Evolutionary conservation across 2,797 vertebrate species (phyloP), one percentile per base, ranked within the genome.

Genomic region (Manis pentadactyla): DNA sequence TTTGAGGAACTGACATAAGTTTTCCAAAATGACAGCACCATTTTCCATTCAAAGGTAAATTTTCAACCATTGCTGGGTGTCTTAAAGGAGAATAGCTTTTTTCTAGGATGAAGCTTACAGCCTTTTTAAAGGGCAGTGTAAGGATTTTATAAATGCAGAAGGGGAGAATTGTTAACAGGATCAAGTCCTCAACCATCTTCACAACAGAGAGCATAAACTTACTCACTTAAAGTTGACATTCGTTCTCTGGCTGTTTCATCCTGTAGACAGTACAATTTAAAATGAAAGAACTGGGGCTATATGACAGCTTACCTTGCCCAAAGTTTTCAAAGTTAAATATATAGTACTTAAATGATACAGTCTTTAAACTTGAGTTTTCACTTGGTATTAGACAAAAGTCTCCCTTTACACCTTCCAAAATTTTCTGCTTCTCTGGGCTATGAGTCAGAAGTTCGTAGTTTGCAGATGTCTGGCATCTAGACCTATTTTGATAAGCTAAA

Each of bases 361-460:
- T 88, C 18, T 92, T 87, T 86, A 84, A 78, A 87, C 31, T 85
- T 94, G 61, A 94, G 15, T 69, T 94, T 82, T 87, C 25, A 83
- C 34, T n/a, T 95, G 29, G 11, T 73, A 23, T 57, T 92, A 90
- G 7, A 61, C 21, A 84, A 75, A 91, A 79, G 4, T 19, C 37
- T 81, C 1, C 29, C 46, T 93, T 94, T 84, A 25, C 92, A 89
- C 37, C 18, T 86, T 57, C 21, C 31, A 63, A 3, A 37, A 42
- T 31, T 94, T 96, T 94, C 18, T 85, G 19, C n/a, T 74, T 8
- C 9, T 68, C n/a, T 73, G 17, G 19, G 31, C 37, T 39, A 78
- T 39, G 31, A 79, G 8, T 92, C 31, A 75, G 21, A 87, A 93
- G 5, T 75, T 75, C 73, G 46, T 59, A 59, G 31, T 42, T 39